phyloP scores from a whole-genome alignment of 1,140 invertebrate genomes.

The Cherax destructor region DNA sequence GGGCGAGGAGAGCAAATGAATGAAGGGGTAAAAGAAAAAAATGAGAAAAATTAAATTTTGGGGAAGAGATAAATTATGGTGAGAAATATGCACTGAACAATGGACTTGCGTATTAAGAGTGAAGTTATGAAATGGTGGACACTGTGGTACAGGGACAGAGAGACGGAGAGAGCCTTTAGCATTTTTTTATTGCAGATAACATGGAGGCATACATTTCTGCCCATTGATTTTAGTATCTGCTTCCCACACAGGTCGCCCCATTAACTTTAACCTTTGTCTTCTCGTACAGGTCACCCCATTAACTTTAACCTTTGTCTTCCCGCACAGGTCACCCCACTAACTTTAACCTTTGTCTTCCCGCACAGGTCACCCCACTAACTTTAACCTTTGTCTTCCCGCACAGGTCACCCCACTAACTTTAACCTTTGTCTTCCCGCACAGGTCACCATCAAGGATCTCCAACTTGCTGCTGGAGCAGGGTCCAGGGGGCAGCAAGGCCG shows the following conservation, averaged over 20 bases:
- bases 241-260: slow-evolving; percentile 36
- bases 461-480: slow-evolving; percentile 50
- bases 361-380: slow-evolving; percentile 26
- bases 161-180: neutral
- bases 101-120: no score
- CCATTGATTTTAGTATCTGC: no score
- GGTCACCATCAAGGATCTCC: slow-evolving; percentile 52
- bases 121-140: no score
- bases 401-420: slow-evolving; percentile 28
- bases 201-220: no score
- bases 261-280: no score
- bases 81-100: no score
- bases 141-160: neutral
- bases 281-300: slow-evolving; percentile 49
- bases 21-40: neutral
- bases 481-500: slow-evolving; percentile 1
- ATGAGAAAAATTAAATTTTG: no score
- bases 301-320: no score
- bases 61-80: no score
- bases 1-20: neutral
- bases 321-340: slow-evolving; percentile 35
- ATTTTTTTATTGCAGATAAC: neutral
- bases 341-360: neutral
- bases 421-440: neutral
- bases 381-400: neutral